These are phyloP conservation scores for Gymnoscopelus braueri DNA, from an alignment of 2,797 vertebrate genomes.

Conservation along the genomic window DNA sequence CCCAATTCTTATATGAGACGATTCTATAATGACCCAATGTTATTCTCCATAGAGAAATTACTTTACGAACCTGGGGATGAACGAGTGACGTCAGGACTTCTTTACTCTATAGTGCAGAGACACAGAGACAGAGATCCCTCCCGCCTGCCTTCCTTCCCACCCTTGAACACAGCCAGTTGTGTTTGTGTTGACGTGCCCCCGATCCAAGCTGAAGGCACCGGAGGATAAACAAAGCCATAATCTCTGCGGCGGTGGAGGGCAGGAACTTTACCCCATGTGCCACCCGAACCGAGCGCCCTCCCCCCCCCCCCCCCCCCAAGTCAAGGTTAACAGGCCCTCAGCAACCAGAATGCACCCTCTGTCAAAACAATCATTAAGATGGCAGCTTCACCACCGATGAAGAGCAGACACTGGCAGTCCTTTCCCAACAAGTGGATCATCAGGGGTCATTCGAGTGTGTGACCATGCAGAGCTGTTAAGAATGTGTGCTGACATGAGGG, in stretches of 20 bases:
- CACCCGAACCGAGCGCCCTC: not conserved
- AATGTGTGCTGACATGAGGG: slow-evolving; percentile 5
- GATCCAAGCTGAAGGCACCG: too few relatives aligned
- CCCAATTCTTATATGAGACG: too few relatives aligned
- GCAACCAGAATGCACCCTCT: slow-evolving; percentile 2
- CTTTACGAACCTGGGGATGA: too few relatives aligned
- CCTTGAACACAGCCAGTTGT: too few relatives aligned
- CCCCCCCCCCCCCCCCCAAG: not conserved
- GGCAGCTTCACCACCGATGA: slow-evolving; percentile 7
- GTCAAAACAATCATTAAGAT: slow-evolving; percentile 6
- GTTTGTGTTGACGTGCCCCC: too few relatives aligned
- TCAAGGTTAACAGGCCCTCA: not conserved
- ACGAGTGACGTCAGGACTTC: too few relatives aligned
- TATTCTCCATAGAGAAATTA: too few relatives aligned
- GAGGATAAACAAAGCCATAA: too few relatives aligned
- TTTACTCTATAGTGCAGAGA: too few relatives aligned
- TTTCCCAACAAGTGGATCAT: not conserved
- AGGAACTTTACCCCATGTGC: slow-evolving; percentile 8
- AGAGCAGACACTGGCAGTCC: slow-evolving; percentile 8
- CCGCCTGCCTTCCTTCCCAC: too few relatives aligned
- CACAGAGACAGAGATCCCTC: too few relatives aligned
- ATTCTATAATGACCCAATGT: too few relatives aligned
- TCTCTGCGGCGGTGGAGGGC: slow-evolving; percentile 9
- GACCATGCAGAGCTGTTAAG: not conserved
- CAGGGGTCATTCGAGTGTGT: not conserved